A percentile compares a stretch with the other conserved stretches of the same genome.
Evolutionary conservation across 2,888 invertebrate genomes (phyloP).

Genomic region (Dolichopus griseipennis): DNA sequence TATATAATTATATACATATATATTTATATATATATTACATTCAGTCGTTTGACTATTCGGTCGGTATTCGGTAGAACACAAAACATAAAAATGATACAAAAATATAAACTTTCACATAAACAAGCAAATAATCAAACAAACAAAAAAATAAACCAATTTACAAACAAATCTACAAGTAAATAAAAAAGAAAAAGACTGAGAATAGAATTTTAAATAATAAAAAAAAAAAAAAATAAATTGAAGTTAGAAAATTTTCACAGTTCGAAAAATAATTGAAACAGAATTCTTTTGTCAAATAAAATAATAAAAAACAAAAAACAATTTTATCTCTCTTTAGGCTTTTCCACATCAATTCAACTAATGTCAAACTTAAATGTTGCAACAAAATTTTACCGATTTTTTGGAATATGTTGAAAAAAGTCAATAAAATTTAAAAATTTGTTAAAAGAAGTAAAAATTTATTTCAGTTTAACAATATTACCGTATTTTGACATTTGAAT

Average conservation of each 20-base stretch:
- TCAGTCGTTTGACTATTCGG: background rate
- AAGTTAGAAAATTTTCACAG: background rate
- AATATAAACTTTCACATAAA: background rate
- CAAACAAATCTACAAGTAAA: background rate
- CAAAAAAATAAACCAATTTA: background rate
- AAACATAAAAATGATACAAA: background rate
- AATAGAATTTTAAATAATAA: background rate
- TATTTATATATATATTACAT: too few relatives aligned
- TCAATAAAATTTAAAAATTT: too few relatives aligned
- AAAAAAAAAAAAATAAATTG: background rate
- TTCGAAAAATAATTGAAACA: background rate
- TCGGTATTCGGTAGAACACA: too few relatives aligned
- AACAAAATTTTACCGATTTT: too few relatives aligned
- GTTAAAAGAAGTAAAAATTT: too few relatives aligned
- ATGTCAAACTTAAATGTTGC: too few relatives aligned
- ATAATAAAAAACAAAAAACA: background rate
- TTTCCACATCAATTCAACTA: background rate
- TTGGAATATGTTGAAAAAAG: too few relatives aligned
- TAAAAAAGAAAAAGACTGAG: background rate
- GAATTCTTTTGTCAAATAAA: background rate
- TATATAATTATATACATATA: too few relatives aligned
- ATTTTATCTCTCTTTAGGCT: background rate
- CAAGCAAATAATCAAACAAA: background rate
- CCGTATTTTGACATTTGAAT: too few relatives aligned
- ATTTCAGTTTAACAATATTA: too few relatives aligned